A percentile compares a stretch with the other conserved stretches of the same genome.
Evolutionary conservation across 1,140 invertebrate genomes (phyloP).

Genomic region (Neodiprion lecontei): DNA sequence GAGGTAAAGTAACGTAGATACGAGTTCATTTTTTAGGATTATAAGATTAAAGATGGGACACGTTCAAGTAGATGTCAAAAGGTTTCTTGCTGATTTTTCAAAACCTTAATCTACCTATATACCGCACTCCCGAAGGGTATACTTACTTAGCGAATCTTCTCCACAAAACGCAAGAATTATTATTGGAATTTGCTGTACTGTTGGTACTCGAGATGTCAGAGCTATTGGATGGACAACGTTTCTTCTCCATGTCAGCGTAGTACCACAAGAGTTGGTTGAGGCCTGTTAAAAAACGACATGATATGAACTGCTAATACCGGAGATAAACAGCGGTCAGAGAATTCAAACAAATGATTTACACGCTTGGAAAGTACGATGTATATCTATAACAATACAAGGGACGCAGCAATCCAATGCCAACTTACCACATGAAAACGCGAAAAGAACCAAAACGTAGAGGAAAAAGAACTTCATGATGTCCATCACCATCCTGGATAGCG

Average conservation of each 20-base stretch:
- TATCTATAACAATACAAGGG: too few relatives aligned
- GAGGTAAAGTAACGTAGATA: too few relatives aligned
- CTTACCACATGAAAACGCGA: constrained; percentile 96
- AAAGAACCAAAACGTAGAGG: constrained; percentile 93
- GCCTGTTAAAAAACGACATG: constrained; percentile 48
- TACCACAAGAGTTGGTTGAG: constrained; percentile 92
- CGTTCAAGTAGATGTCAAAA: constrained; percentile 14
- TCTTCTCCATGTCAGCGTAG: constrained; percentile 93
- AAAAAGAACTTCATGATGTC: constrained; percentile 98
- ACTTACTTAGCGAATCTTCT: constrained; percentile 89
- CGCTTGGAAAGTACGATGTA: too few relatives aligned
- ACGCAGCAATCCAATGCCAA: constrained; percentile 29
- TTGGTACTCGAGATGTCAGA: constrained; percentile 54
- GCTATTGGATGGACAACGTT: constrained; percentile 70
- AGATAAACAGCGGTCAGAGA: not conserved
- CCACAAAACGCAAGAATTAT: constrained; percentile 88
- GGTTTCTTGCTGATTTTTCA: not conserved
- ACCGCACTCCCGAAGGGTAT: not conserved
- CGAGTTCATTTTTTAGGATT: too few relatives aligned
- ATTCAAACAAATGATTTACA: not conserved
- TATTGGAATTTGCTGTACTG: constrained; percentile 67
- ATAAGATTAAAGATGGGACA: too few relatives aligned
- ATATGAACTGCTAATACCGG: constrained; percentile 6
- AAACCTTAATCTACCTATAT: not conserved
- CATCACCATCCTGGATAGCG: constrained; percentile 95